A percentile compares a stretch with the other conserved stretches of the same genome.
Conservation (phyloP, 2,888 invertebrate genomes). For the Hirtodrosophila trivittata region DNA sequence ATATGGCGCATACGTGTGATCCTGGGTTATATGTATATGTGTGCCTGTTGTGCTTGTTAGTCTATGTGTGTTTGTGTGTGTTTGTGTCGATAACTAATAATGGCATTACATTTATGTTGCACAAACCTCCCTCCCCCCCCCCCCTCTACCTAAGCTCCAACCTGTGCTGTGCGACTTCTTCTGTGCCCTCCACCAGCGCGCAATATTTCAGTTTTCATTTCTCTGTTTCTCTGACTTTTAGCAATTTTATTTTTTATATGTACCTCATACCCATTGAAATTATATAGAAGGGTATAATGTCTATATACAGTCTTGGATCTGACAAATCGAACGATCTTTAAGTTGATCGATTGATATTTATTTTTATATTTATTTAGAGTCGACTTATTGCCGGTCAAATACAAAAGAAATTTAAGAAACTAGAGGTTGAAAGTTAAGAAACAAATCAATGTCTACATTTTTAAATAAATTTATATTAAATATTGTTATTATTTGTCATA, state of each 20-base stretch:
- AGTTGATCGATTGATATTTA: too few relatives aligned
- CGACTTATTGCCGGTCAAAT: too few relatives aligned
- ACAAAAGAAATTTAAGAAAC: too few relatives aligned
- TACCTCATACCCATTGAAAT: not conserved
- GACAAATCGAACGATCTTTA: too few relatives aligned
- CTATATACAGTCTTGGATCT: too few relatives aligned
- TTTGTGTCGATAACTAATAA: constrained; percentile 74
- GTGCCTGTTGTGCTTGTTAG: constrained; percentile 2
- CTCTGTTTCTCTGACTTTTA: constrained; percentile 27
- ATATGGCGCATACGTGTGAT: constrained; percentile 10
- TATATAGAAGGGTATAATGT: too few relatives aligned
- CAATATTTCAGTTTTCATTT: constrained; percentile 66
- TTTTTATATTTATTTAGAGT: too few relatives aligned
- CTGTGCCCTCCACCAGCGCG: constrained; percentile 40
- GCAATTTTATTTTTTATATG: constrained; percentile 39
- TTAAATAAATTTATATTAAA: too few relatives aligned
- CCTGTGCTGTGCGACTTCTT: constrained; percentile 34
- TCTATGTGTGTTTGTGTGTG: constrained; percentile 18
- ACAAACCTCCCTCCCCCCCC: constrained; percentile 8
- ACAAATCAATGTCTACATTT: too few relatives aligned
- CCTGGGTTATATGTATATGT: not conserved
- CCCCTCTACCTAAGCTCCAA: constrained; percentile 15
- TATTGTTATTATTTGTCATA: too few relatives aligned
- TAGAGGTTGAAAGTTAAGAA: too few relatives aligned
- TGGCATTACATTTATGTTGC: constrained; percentile 75